Evolutionary conservation across 2,113 vertebrate species (phyloP).

Genomic region (Stegastes partitus): DNA sequence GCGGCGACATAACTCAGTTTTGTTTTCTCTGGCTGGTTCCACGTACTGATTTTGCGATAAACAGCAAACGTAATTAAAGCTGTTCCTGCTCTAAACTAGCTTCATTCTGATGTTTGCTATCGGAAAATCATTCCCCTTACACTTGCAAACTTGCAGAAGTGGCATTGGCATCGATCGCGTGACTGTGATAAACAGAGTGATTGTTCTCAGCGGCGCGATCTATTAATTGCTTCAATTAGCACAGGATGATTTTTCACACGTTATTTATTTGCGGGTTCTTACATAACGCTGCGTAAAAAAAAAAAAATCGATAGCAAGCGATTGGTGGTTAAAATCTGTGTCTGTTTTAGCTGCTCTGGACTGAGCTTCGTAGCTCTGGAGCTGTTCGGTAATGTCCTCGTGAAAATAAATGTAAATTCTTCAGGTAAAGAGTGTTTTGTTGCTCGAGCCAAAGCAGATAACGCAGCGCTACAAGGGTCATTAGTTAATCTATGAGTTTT

Average conservation of each 20-base stretch:
- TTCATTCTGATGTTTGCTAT: background rate
- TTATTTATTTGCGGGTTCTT: conserved; percentile 9
- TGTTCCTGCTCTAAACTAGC: background rate
- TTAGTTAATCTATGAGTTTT: conserved; percentile 52
- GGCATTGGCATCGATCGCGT: conserved; percentile 15
- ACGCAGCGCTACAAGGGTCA: conserved; percentile 37
- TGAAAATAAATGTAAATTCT: background rate
- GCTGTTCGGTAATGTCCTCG: background rate
- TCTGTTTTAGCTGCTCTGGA: conserved; percentile 5
- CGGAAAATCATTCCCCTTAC: conserved; percentile 9
- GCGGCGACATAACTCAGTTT: background rate
- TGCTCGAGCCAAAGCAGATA: background rate
- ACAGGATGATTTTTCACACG: conserved; percentile 31
- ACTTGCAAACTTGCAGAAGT: background rate
- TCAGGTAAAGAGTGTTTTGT: background rate
- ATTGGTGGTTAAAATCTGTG: conserved; percentile 8
- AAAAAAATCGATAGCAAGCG: conserved; percentile 2
- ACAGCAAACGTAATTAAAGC: background rate
- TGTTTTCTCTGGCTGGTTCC: background rate
- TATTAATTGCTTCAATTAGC: conserved; percentile 42
- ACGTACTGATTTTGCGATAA: background rate
- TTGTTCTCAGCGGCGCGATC: conserved; percentile 34
- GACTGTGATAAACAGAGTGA: conserved; percentile 19
- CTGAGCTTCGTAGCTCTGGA: too few species aligned
- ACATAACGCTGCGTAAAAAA: conserved; percentile 5